phyloP scores from a whole-genome alignment of 2,888 invertebrate species.

The Mystacides longicornis region DNA sequence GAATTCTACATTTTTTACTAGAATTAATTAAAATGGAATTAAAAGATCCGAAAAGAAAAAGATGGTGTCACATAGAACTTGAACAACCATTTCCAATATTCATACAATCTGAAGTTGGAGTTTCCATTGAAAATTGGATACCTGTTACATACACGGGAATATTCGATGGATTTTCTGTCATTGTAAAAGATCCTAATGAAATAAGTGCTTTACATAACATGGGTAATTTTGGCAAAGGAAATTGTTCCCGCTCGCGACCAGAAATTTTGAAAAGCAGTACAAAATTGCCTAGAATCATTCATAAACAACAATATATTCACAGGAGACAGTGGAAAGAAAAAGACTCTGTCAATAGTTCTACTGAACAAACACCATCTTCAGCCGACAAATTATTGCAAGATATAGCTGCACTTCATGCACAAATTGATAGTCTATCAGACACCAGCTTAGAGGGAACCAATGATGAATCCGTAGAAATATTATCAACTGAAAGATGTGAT shows the following conservation, averaged over 20 bases:
- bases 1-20: too few species aligned
- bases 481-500: constrained; percentile 28
- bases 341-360: neutral
- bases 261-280: constrained; percentile 34
- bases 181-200: constrained; percentile 51
- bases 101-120: constrained; percentile 38
- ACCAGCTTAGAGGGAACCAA: neutral
- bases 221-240: constrained; percentile 74
- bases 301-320: constrained; percentile 53
- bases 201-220: constrained; percentile 57
- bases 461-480: neutral
- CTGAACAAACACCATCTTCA: neutral
- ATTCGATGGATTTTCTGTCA: constrained; percentile 62
- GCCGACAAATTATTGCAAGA: constrained; percentile 4
- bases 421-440: neutral
- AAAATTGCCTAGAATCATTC: constrained; percentile 44
- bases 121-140: constrained; percentile 42
- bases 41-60: constrained; percentile 43
- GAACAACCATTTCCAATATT: constrained; percentile 37
- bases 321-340: constrained; percentile 45
- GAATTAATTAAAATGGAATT: constrained; percentile 38
- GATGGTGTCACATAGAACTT: constrained; percentile 35
- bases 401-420: neutral
- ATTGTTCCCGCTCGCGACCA: constrained; percentile 52
- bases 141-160: constrained; percentile 48